Conservation (phyloP, 2,113 vertebrate genomes). For the Numenius arquata region DNA sequence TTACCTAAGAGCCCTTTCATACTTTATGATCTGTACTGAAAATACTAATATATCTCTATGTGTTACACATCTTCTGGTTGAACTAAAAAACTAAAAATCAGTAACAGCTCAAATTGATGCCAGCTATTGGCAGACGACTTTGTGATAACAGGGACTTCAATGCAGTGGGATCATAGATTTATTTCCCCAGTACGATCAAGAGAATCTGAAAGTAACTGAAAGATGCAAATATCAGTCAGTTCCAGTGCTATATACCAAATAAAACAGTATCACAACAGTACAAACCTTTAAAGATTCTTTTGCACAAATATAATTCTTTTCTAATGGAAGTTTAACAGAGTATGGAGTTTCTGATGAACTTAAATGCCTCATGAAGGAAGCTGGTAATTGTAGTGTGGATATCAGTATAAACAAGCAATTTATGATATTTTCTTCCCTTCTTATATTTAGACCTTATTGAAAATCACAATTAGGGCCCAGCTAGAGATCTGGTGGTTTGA, state of each 20-base stretch:
- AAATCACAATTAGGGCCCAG: neutral
- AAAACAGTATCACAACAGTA: neutral
- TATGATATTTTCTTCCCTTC: neutral
- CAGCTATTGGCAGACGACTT: neutral
- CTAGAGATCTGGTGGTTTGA: neutral
- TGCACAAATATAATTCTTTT: neutral
- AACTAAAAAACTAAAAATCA: neutral
- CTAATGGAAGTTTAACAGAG: neutral
- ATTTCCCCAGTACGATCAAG: neutral
- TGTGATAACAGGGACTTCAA: neutral
- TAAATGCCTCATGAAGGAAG: neutral
- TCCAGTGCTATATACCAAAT: neutral
- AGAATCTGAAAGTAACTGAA: neutral
- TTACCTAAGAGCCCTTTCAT: neutral
- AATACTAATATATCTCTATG: neutral
- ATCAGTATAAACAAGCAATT: neutral
- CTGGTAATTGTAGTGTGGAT: neutral
- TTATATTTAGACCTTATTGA: neutral
- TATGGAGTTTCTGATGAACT: neutral
- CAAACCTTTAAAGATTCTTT: neutral
- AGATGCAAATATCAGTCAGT: neutral
- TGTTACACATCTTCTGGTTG: neutral
- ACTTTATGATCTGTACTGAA: neutral
- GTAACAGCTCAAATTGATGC: neutral
- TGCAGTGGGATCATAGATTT: neutral